Evolutionary conservation across 2,113 vertebrate species (phyloP), one percentile per base, ranked within the genome.

Genomic region (Galeopterus variegatus): DNA sequence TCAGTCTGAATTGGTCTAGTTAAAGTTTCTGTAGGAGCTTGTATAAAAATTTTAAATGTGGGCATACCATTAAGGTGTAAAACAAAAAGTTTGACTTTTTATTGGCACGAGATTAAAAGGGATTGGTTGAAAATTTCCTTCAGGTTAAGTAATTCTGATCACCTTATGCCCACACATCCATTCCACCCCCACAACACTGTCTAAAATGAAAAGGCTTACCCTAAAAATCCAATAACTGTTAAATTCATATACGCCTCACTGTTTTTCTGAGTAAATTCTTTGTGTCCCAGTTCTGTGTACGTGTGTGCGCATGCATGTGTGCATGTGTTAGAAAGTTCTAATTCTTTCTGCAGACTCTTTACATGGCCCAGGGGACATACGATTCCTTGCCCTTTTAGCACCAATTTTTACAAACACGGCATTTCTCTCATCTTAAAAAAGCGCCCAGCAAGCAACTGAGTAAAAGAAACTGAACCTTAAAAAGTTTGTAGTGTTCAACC

Each of bases 281-380:
- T 97, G 97, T 97, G 96, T 96, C 73, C 87, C 97, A 97, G 93
- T 93, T 96, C 90, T 91, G 88, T 94, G 94, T 79, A 89, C 75
- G 92, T 92, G 97, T 94, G 97, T 97, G 69, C 33, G 45, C 50
- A 95, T 90, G 41, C 41, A 41, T 41, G 93, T 93, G 92, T 73
- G 80, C 72, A 92, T 95, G 97, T 96, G 97, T 98, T 94, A 98
- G 98, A 98, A 98, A 96, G 95, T 95, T 90, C 93, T 98, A 97
- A 98, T 98, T 98, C 96, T 97, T 98, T 98, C 96, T 98, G 97
- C 98, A 98, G 98, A 97, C 94, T 98, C 92, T 98, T 98, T 97
- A 98, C 95, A 89, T 93, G 98, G 36, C 98, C 97, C 98, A 95
- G 19, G 92, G 97, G 98, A 98, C 96, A 65, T 93, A 89, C 97